Percentiles rank a stretch among this genome's conserved stretches.
Evolutionary conservation across 2,113 vertebrate genomes (phyloP).

Genomic region (Vombatus ursinus): DNA sequence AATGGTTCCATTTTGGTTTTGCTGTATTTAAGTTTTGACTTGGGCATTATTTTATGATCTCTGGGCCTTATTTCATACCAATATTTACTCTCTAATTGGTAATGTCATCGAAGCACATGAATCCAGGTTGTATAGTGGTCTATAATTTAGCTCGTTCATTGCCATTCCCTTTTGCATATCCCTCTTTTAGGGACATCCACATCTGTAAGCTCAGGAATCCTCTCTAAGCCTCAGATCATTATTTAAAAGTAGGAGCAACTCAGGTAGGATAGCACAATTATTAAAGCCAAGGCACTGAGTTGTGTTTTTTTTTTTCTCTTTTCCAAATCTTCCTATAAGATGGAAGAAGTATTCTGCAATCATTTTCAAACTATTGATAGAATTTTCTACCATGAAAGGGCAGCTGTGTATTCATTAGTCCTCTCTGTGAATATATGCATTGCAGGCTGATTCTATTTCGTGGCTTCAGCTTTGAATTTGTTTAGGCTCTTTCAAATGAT

Average conservation of each 20-base stretch:
- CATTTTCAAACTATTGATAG: constrained; percentile 24
- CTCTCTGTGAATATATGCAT: constrained; percentile 21
- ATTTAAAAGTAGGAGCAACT: constrained; percentile 26
- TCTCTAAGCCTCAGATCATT: constrained; percentile 14
- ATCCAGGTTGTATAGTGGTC: neutral
- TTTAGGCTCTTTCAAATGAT: constrained; percentile 22
- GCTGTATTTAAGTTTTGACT: neutral
- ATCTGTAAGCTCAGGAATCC: neutral
- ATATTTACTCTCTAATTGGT: neutral
- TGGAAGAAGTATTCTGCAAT: neutral
- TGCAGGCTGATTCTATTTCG: constrained; percentile 39
- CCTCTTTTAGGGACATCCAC: neutral
- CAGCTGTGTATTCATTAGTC: constrained; percentile 18
- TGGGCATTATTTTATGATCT: neutral
- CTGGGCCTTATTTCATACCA: neutral
- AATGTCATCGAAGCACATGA: neutral
- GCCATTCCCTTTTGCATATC: neutral
- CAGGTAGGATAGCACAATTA: neutral
- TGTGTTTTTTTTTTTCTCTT: neutral
- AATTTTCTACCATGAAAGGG: constrained; percentile 3
- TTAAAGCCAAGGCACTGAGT: neutral
- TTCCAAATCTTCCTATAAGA: neutral
- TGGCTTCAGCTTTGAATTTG: constrained; percentile 28
- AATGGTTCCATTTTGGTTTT: neutral
- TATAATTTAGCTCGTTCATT: neutral